Conservation (phyloP, 2,888 invertebrate species). For the Eugnorisma glareosa region DNA sequence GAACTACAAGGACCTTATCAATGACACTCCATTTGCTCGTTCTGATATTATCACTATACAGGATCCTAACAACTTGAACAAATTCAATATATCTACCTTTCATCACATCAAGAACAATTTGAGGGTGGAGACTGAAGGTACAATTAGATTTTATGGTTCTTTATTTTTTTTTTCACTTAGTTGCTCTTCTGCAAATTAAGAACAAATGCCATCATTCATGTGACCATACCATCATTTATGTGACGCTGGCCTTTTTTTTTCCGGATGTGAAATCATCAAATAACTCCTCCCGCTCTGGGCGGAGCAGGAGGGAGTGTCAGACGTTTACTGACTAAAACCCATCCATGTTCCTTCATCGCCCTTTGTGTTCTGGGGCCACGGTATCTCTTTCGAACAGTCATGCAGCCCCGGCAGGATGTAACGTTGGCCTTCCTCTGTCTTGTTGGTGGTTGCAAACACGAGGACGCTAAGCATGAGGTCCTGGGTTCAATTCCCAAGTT, state of each 20-base stretch:
- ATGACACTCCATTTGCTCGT: conserved; percentile 96
- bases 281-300: too few relatives aligned
- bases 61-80: conserved; percentile 96
- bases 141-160: background rate
- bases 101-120: conserved; percentile 98
- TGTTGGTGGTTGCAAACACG: too few relatives aligned
- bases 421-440: background rate
- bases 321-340: too few relatives aligned
- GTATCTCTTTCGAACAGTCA: too few relatives aligned
- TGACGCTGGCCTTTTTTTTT: background rate
- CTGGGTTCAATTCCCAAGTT: too few relatives aligned
- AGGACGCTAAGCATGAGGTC: too few relatives aligned
- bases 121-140: conserved; percentile 96
- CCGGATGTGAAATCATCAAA: too few relatives aligned
- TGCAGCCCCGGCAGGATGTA: too few relatives aligned
- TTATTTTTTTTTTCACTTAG: background rate
- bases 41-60: conserved; percentile 98
- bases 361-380: too few relatives aligned
- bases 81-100: conserved; percentile 98
- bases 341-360: too few relatives aligned
- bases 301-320: too few relatives aligned
- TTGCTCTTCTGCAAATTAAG: background rate
- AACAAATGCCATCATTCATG: background rate
- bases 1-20: conserved; percentile 98
- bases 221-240: background rate